Percentiles rank a stretch among this genome's conserved stretches.
Evolutionary conservation across 2,797 vertebrate genomes (phyloP).

Genomic region (Lophius americanus): DNA sequence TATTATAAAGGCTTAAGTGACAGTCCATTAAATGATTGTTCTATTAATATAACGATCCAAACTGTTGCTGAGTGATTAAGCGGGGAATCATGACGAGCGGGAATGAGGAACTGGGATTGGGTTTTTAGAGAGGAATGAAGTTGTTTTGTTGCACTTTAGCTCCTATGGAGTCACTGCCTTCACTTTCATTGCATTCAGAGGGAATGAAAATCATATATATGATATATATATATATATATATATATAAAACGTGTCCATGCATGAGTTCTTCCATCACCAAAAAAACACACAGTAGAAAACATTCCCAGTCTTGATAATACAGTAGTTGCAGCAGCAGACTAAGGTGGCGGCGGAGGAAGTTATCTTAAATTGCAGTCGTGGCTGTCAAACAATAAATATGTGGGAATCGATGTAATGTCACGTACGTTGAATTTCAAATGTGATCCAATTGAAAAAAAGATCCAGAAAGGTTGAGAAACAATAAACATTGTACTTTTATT

Average conservation of each 20-base stretch:
- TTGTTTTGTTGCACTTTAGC: constrained; percentile 13
- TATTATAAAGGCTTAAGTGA: no score
- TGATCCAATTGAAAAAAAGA: no score
- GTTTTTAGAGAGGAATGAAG: no score
- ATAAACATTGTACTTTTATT: background rate
- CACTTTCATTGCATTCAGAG: constrained; percentile 7
- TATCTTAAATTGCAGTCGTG: background rate
- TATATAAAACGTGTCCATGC: background rate
- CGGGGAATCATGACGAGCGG: no score
- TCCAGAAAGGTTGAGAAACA: no score
- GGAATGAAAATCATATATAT: background rate
- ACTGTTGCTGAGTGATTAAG: background rate
- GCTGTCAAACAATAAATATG: constrained; percentile 8
- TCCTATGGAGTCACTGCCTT: constrained; percentile 2
- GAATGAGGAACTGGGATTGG: no score
- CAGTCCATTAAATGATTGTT: background rate
- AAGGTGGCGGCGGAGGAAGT: background rate
- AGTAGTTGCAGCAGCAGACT: background rate
- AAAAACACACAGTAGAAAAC: constrained; percentile 4
- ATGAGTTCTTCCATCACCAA: constrained; percentile 14
- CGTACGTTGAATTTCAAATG: background rate
- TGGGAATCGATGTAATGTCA: background rate
- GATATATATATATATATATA: background rate
- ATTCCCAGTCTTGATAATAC: background rate
- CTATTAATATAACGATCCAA: background rate